Conservation (phyloP, 2,113 vertebrate genomes). For the Corythaeola cristata region DNA sequence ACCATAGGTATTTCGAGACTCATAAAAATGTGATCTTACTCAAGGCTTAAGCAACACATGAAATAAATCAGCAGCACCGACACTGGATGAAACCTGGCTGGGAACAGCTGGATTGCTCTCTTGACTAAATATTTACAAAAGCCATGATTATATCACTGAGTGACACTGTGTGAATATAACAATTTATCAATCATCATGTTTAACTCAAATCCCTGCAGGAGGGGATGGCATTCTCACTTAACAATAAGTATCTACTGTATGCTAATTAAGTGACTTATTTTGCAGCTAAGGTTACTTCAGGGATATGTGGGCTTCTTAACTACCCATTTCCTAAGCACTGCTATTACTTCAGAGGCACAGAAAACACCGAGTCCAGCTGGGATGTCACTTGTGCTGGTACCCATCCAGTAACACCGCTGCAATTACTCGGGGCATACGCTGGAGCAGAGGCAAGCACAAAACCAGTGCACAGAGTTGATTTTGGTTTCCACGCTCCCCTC, state of each 20-base stretch:
- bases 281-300: conserved; percentile 65
- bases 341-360: background rate
- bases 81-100: conserved; percentile 78
- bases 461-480: background rate
- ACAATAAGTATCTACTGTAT: conserved; percentile 76
- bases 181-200: conserved; percentile 86
- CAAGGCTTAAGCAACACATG: conserved; percentile 70
- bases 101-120: conserved; percentile 84
- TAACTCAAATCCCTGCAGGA: conserved; percentile 75
- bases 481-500: rapidly evolving
- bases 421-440: background rate
- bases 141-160: conserved; percentile 80
- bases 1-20: conserved; percentile 79
- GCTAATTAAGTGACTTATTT: conserved; percentile 76
- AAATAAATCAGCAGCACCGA: conserved; percentile 79
- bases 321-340: conserved; percentile 4
- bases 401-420: background rate
- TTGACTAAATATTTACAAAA: conserved; percentile 87
- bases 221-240: conserved; percentile 71
- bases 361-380: background rate
- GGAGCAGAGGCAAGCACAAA: background rate
- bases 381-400: background rate
- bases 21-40: conserved; percentile 80
- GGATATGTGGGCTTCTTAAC: conserved; percentile 39
- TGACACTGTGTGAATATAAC: conserved; percentile 77